Conservation (phyloP, 2,888 invertebrate species). For the Synanthedon andrenaeformis region DNA sequence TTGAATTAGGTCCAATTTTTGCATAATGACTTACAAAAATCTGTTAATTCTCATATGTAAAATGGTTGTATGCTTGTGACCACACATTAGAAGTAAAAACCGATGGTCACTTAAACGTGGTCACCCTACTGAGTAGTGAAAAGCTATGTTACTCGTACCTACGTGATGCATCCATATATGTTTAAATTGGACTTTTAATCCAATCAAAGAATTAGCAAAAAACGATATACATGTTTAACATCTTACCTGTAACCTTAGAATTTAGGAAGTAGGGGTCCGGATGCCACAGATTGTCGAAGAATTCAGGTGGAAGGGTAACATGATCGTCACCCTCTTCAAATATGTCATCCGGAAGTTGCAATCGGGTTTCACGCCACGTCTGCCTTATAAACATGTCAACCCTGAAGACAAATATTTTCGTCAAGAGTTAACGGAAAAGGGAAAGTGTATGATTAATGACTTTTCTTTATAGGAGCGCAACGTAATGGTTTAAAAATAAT, state of each 20-base stretch:
- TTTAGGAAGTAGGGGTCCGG: slow-evolving; percentile 88
- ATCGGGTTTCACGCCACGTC: slow-evolving; percentile 82
- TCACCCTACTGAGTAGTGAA: no score
- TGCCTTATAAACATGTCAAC: slow-evolving; percentile 89
- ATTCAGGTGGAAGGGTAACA: slow-evolving; percentile 82
- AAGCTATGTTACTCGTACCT: no score
- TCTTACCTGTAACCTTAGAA: slow-evolving; percentile 84
- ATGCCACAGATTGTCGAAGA: slow-evolving; percentile 88
- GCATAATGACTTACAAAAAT: no score
- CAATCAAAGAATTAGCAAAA: not conserved
- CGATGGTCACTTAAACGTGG: no score
- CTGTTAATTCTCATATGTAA: no score
- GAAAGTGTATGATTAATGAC: not conserved
- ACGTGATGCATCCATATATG: no score
- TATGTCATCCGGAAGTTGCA: slow-evolving; percentile 80
- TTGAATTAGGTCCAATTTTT: no score
- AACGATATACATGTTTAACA: not conserved
- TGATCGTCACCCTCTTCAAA: slow-evolving; percentile 86
- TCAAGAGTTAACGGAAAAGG: not conserved
- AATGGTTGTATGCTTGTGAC: no score
- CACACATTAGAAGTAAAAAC: no score
- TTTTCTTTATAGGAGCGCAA: no score
- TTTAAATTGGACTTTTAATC: no score
- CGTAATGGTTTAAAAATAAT: no score
- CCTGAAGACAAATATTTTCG: slow-evolving; percentile 46